A percentile compares a stretch with the other conserved stretches of the same genome.
phyloP scores from a whole-genome alignment of 1,140 invertebrate genomes.

The Brachionus sp. region DNA sequence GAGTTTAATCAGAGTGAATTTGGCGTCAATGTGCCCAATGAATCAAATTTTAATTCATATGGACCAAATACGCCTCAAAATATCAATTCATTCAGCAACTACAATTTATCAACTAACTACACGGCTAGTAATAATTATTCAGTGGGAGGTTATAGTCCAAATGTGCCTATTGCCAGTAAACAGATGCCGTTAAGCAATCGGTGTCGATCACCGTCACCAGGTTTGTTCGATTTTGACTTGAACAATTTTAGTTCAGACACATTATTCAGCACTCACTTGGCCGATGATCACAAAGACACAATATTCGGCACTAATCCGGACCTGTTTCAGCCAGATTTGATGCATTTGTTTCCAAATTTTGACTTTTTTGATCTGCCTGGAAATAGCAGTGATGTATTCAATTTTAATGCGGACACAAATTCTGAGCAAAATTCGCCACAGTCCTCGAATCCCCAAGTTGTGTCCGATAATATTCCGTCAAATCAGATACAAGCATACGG shows the following conservation, averaged over 20 bases:
- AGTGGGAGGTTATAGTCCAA: neutral
- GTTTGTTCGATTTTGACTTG: conserved; percentile 60
- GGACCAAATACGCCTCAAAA: conserved; percentile 2
- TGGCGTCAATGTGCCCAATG: neutral
- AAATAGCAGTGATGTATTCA: conserved; percentile 18
- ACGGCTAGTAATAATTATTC: neutral
- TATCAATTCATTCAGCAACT: neutral
- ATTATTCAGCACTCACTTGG: conserved; percentile 57
- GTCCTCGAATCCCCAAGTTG: conserved; percentile 49
- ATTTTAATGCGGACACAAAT: neutral
- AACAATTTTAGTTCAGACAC: conserved; percentile 80
- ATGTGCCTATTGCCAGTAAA: conserved; percentile 1
- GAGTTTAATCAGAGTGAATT: neutral
- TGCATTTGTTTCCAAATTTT: conserved; percentile 89
- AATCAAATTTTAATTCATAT: neutral
- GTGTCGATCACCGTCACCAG: conserved; percentile 48
- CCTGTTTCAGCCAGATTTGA: conserved; percentile 94
- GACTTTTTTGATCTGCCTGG: conserved; percentile 71
- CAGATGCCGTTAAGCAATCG: conserved; percentile 35
- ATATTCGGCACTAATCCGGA: conserved; percentile 72
- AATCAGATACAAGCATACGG: neutral
- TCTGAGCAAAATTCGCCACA: conserved; percentile 47
- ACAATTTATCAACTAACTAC: neutral
- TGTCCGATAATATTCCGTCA: conserved; percentile 47
- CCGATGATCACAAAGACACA: conserved; percentile 48